Base-by-base conservation (phyloP, 2,113 vertebrate species). In the Apteryx owenii region DNA sequence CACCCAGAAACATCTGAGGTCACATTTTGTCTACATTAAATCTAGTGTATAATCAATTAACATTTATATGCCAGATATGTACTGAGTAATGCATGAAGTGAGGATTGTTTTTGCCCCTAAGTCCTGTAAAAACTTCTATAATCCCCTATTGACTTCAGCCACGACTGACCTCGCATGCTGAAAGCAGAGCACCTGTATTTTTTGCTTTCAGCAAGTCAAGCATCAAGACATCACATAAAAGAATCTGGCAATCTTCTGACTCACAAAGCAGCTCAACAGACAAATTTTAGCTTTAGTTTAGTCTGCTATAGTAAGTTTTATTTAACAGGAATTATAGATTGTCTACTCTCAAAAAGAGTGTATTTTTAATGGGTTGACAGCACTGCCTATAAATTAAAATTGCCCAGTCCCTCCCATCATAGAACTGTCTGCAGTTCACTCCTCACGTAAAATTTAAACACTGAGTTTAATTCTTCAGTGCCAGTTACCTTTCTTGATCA, bases 41-140 rank as follows among this genome's bases (percentile, higher is more conserved):
- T 97, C 95, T 44, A 95, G 95, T 97, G 95, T 97, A 96, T 97
- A 95, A 97, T 97, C 96, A 96, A 97, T 97, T 87, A 96, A 97
- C 89, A 91, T 89, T 92, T 98, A 97, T 90, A 96, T 71, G 95
- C 72, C 92, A 97, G 95, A 92, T 92, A 97, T 96, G 95, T 96
- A 97, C 84, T 50, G 95, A 97, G 89, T 75, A 96, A 96, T 94
- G 95, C 93, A 90, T 36, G 94, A 93, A 97, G 89, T 73, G 81
- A 95, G 82, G 87, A n/a, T 70, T 93, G 65, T 66, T 96, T 92
- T 90, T 95, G 87, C 60, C 89, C 70, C 81, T 83, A 92, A 94
- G 18, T 89, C 94, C 94, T 91, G 42, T 92, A 78, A 94, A 91
- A 96, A 94, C 75, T 85, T 71, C 93, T 54, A 3, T 95, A 81